Evolutionary conservation across 2,113 vertebrate genomes (phyloP).

Genomic region (Tragelaphus scriptus): DNA sequence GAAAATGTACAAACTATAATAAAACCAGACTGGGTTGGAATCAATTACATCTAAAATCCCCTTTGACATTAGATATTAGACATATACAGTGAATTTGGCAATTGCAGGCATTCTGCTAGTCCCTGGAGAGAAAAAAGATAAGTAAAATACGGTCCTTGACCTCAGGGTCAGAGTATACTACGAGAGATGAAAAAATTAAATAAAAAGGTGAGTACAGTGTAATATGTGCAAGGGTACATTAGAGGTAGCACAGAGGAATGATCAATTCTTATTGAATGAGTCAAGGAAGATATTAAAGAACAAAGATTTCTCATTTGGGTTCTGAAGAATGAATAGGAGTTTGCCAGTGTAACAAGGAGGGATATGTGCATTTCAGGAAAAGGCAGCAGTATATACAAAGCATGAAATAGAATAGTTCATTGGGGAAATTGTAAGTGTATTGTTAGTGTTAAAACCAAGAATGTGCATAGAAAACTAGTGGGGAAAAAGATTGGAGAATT

Average conservation of each 20-base stretch:
- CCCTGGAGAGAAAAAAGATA: background rate
- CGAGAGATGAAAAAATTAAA: background rate
- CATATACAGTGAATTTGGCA: background rate
- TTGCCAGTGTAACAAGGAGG: background rate
- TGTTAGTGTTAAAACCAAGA: background rate
- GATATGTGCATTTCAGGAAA: background rate
- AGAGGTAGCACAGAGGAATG: background rate
- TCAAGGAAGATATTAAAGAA: background rate
- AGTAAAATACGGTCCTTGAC: background rate
- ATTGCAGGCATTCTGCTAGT: background rate
- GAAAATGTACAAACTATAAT: background rate
- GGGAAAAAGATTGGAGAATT: background rate
- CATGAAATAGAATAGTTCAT: background rate
- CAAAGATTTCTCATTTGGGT: background rate
- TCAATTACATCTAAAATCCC: background rate
- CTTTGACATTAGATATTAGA: background rate
- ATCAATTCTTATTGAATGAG: background rate
- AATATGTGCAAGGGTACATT: background rate
- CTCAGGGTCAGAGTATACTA: background rate
- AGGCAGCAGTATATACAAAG: background rate
- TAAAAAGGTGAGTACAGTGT: background rate
- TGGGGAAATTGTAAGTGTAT: background rate
- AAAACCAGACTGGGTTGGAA: background rate
- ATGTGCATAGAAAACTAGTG: background rate
- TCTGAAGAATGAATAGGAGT: background rate